Conservation (phyloP, 2,888 invertebrate species). For the Mayetiola destructor region DNA sequence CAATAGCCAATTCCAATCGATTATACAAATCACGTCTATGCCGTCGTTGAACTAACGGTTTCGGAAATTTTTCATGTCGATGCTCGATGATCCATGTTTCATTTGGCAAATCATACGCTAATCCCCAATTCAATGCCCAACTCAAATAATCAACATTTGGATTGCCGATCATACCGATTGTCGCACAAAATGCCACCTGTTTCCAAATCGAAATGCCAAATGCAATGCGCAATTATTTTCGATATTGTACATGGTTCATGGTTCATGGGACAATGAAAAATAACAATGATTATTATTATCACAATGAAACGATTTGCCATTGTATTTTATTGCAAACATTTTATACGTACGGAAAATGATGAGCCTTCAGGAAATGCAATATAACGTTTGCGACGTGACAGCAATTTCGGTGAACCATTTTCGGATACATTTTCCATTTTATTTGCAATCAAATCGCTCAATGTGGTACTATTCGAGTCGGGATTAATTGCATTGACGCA, state of each 20-base stretch:
- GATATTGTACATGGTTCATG: background rate
- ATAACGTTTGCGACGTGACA: slow-evolving; percentile 14
- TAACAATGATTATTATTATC: background rate
- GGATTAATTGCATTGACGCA: background rate
- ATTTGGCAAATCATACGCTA: slow-evolving; percentile 48
- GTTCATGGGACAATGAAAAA: background rate
- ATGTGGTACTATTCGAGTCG: background rate
- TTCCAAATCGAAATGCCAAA: background rate
- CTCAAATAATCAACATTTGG: slow-evolving; percentile 43
- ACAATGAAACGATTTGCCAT: too few species aligned
- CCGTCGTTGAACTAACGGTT: slow-evolving; percentile 41
- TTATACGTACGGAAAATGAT: slow-evolving; percentile 37
- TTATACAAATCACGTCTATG: slow-evolving; percentile 52
- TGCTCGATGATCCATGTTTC: slow-evolving; percentile 36
- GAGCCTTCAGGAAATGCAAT: slow-evolving; percentile 43
- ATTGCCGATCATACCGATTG: slow-evolving; percentile 43
- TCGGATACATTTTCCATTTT: background rate
- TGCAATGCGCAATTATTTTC: too few species aligned
- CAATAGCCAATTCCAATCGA: slow-evolving; percentile 50
- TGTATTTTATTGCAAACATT: background rate
- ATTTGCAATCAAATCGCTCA: background rate
- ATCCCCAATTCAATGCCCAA: slow-evolving; percentile 53
- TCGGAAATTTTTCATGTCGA: slow-evolving; percentile 21
- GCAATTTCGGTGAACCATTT: background rate
- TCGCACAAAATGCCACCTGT: slow-evolving; percentile 44